phyloP scores from a whole-genome alignment of 2,797 vertebrate species.

The Phataginus tetradactyla region DNA sequence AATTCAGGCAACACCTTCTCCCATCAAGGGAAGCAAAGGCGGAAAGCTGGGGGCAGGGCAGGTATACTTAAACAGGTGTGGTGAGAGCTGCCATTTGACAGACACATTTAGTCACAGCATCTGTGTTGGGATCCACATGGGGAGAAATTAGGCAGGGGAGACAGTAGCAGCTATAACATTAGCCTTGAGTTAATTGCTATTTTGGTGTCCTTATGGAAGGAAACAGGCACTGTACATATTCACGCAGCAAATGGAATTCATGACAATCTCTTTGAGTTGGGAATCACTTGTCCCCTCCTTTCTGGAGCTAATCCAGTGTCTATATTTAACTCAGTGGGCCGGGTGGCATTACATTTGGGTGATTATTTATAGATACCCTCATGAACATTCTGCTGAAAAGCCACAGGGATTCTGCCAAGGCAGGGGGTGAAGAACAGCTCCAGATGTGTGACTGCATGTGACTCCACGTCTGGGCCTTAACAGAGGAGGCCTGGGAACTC shows the following conservation, averaged over 20 bases:
- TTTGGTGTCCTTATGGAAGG: slow-evolving; percentile 83
- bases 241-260: slow-evolving; percentile 82
- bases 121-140: slow-evolving; percentile 72
- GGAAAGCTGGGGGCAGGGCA: not conserved
- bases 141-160: slow-evolving; percentile 64
- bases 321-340: slow-evolving; percentile 83
- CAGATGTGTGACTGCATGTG: not conserved
- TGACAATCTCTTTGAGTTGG: slow-evolving; percentile 84
- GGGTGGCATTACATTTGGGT: slow-evolving; percentile 65
- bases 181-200: slow-evolving; percentile 85
- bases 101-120: slow-evolving; percentile 20
- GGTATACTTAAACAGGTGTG: slow-evolving; percentile 46
- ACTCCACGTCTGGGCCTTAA: not conserved
- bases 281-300: slow-evolving; percentile 85
- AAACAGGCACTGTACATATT: slow-evolving; percentile 83
- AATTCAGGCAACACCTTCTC: not conserved
- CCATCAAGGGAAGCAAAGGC: not conserved
- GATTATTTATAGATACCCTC: slow-evolving; percentile 82
- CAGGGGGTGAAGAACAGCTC: not conserved
- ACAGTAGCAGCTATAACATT: slow-evolving; percentile 68
- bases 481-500: not conserved
- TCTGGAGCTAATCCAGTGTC: slow-evolving; percentile 81
- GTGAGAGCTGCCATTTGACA: slow-evolving; percentile 44
- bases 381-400: slow-evolving; percentile 14
- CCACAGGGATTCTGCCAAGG: slow-evolving; percentile 14